These are phyloP conservation scores for Eilema sororculum DNA, from an alignment of 2,888 invertebrate genomes.

Conservation along the genomic window DNA sequence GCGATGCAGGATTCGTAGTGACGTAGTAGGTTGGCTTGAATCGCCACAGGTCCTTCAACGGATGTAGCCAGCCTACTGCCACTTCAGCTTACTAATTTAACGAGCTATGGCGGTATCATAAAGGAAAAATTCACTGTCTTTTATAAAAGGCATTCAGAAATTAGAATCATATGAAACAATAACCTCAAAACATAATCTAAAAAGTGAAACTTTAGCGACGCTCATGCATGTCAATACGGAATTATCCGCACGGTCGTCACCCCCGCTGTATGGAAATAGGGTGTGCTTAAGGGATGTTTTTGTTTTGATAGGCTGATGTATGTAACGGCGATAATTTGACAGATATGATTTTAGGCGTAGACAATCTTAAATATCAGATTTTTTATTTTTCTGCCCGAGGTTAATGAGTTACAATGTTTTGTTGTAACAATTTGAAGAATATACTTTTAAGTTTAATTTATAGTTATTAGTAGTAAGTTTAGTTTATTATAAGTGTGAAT, in stretches of 20 bases:
- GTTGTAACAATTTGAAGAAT: not conserved
- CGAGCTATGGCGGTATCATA: not conserved
- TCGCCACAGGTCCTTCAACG: not conserved
- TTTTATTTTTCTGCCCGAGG: not conserved
- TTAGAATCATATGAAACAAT: not conserved
- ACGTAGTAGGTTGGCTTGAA: not conserved
- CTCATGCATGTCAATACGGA: constrained; percentile 38
- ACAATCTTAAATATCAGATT: not conserved
- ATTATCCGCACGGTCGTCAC: constrained; percentile 35
- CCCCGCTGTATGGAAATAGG: constrained; percentile 13
- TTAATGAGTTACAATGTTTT: not conserved
- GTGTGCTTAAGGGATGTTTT: constrained; percentile 1
- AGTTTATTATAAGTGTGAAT: too few relatives aligned
- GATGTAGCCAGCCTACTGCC: not conserved
- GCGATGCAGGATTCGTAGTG: too few relatives aligned
- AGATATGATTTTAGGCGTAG: not conserved
- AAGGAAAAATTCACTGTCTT: not conserved
- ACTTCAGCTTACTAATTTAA: too few relatives aligned
- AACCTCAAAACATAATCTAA: not conserved
- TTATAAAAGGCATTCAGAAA: not conserved
- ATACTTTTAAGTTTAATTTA: not conserved
- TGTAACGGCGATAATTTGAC: not conserved
- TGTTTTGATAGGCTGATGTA: not conserved
- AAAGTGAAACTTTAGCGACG: constrained; percentile 24
- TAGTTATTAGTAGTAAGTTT: too few relatives aligned